These are phyloP conservation scores for Phrynocephalus forsythii DNA, from an alignment of 2,797 vertebrate species.

Conservation along the genomic window DNA sequence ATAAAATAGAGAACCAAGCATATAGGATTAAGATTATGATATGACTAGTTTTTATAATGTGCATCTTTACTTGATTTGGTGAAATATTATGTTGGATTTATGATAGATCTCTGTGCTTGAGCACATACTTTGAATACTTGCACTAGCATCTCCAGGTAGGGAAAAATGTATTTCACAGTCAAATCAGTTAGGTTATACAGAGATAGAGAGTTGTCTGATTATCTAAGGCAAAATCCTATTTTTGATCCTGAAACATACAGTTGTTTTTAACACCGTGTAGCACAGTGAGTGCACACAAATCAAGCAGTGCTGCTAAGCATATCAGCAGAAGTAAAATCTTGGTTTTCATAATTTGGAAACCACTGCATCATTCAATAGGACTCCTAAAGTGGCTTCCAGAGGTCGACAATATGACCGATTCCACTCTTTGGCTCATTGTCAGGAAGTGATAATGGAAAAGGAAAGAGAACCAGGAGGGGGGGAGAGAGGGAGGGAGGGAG, in stretches of 20 bases:
- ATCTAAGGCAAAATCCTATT: neutral
- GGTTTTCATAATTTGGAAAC: no score
- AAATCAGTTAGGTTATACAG: no score
- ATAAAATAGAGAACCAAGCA: conserved; percentile 12
- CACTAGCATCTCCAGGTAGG: neutral
- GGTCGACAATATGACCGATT: no score
- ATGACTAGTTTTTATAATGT: conserved; percentile 22
- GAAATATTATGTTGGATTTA: conserved; percentile 29
- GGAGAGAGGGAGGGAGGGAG: fast-evolving
- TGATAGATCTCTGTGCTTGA: conserved; percentile 19
- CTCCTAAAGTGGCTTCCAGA: neutral
- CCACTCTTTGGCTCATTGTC: no score
- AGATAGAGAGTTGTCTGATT: no score
- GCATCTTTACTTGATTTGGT: conserved; percentile 10
- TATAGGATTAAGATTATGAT: conserved; percentile 25
- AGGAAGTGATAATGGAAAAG: no score
- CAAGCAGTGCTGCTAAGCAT: neutral
- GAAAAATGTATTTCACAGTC: no score
- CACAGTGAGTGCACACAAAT: conserved; percentile 23
- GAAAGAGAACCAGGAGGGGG: no score
- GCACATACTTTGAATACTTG: neutral
- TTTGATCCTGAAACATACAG: neutral
- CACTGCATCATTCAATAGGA: neutral
- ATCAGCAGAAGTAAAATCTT: neutral
- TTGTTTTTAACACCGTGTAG: neutral